Percentiles rank a stretch among this genome's conserved stretches.
Conservation (phyloP, 1,140 invertebrate species). For the Hetaerina americana region DNA sequence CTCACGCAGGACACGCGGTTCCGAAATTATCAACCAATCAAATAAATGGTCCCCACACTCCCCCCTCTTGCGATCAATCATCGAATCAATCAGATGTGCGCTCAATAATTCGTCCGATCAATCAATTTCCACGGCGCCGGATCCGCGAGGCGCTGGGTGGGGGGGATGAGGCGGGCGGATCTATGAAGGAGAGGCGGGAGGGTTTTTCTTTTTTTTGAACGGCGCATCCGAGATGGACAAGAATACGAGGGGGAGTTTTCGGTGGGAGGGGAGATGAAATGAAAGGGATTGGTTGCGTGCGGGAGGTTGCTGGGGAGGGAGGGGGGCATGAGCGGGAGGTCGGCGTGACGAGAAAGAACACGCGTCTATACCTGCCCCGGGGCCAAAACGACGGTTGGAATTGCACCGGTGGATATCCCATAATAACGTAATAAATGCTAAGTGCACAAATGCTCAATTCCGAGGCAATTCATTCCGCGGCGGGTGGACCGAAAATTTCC, state of each 20-base stretch:
- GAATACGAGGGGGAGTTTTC: too few species aligned
- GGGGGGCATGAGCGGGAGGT: too few species aligned
- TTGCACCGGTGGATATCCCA: neutral
- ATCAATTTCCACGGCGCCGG: neutral
- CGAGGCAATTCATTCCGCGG: neutral
- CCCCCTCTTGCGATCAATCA: neutral
- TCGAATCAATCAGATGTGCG: neutral
- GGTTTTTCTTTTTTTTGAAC: too few species aligned
- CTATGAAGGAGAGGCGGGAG: too few species aligned
- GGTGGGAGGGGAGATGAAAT: neutral
- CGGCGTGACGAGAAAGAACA: too few species aligned
- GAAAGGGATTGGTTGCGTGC: neutral
- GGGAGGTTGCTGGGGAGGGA: too few species aligned
- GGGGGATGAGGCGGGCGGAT: too few species aligned
- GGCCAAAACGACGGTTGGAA: neutral
- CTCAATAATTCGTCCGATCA: neutral
- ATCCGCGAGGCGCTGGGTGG: too few species aligned
- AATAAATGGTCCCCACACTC: neutral
- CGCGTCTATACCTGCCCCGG: neutral
- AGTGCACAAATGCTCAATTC: neutral
- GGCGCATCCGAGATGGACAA: too few species aligned
- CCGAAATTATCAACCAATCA: neutral
- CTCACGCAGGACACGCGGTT: too few species aligned
- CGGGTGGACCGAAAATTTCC: neutral
- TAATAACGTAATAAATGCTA: slow-evolving; percentile 1